phyloP scores from a whole-genome alignment of 2,113 vertebrate species.

The Leptosomus discolor region DNA sequence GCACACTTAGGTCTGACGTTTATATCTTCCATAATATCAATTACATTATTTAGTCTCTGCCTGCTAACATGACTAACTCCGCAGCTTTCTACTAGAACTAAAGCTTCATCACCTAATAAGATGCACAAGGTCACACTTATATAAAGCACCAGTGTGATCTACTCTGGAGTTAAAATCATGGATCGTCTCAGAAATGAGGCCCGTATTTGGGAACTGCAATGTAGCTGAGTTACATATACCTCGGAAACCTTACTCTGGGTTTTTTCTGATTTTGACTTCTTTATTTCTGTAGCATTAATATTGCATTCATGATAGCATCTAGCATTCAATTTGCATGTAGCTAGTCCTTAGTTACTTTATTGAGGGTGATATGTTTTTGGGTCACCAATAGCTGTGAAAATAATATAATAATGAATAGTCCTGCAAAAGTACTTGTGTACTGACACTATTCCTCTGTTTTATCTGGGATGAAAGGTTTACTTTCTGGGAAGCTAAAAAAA shows the following conservation, averaged over 20 bases:
- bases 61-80: not conserved
- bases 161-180: not conserved
- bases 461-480: not conserved
- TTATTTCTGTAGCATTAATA: not conserved
- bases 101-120: not conserved
- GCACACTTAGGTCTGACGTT: not conserved
- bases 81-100: not conserved
- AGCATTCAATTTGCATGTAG: not conserved
- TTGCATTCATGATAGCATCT: not conserved
- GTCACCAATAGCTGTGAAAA: not conserved
- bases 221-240: not conserved
- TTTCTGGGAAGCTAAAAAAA: slow-evolving; percentile 14
- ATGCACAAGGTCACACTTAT: not conserved
- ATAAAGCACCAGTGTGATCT: not conserved
- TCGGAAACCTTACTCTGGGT: not conserved
- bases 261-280: not conserved
- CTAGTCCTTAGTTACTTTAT: not conserved
- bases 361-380: not conserved
- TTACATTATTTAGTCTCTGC: not conserved
- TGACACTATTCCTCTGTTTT: slow-evolving; percentile 2
- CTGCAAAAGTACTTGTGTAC: slow-evolving; percentile 4
- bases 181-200: not conserved
- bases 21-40: not conserved
- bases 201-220: not conserved
- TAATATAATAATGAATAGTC: not conserved